Evolutionary conservation across 1,140 invertebrate species (phyloP).

Genomic region (Drosophila ercepeae): DNA sequence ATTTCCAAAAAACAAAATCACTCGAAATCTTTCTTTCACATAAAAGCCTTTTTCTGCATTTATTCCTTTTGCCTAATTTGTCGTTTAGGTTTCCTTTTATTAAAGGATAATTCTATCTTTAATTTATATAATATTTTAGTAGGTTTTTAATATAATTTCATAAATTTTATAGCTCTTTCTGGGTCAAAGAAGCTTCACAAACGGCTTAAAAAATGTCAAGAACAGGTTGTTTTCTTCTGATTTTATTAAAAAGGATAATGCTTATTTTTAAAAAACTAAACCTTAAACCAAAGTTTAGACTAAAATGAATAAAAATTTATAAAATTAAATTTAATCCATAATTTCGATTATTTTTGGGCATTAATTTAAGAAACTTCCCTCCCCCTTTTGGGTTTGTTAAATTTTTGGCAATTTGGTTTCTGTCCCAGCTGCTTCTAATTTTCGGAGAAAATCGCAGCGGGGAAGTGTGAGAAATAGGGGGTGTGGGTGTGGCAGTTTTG

Average conservation of each 20-base stretch:
- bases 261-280: no score
- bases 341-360: no score
- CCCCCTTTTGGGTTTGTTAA: background rate
- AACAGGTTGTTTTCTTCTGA: no score
- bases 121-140: background rate
- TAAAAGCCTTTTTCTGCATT: background rate
- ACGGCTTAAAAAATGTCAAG: no score
- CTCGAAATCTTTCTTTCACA: background rate
- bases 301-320: no score
- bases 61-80: conserved; percentile 3
- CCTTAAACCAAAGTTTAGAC: no score
- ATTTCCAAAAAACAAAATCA: conserved; percentile 6
- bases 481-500: background rate
- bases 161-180: no score
- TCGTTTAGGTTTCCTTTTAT: no score
- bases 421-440: conserved; percentile 43
- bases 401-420: conserved; percentile 7
- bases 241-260: no score
- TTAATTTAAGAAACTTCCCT: background rate
- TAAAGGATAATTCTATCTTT: no score
- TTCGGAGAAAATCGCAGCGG: background rate
- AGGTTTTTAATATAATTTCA: no score
- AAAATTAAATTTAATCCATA: background rate
- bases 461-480: background rate
- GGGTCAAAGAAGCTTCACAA: no score